phyloP scores from a whole-genome alignment of 2,888 invertebrate genomes.

The Drosophila mulleri region DNA sequence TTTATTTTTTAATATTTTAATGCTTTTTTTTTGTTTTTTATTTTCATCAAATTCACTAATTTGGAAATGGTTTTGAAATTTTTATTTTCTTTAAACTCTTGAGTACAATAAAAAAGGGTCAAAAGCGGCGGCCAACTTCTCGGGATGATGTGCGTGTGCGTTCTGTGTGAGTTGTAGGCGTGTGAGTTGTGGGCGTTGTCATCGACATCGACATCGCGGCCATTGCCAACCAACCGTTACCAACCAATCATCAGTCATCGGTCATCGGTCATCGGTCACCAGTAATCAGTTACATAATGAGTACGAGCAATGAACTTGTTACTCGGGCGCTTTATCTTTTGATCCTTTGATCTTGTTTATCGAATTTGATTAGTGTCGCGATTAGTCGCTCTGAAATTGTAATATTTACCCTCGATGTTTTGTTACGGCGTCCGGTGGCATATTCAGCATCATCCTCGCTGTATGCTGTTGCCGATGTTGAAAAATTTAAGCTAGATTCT shows the following conservation, averaged over 20 bases:
- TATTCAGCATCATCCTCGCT: conserved; percentile 92
- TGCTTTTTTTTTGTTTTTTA: conserved; percentile 8
- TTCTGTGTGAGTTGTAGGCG: conserved; percentile 51
- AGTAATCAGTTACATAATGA: conserved; percentile 33
- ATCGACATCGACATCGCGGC: conserved; percentile 41
- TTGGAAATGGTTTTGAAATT: conserved; percentile 16
- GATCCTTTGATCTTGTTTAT: conserved; percentile 72
- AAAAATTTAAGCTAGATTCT: conserved; percentile 88
- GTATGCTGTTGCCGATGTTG: conserved; percentile 87
- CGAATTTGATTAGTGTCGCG: conserved; percentile 53
- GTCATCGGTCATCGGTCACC: conserved; percentile 25
- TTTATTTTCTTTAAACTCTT: conserved; percentile 12
- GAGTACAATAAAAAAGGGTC: conserved; percentile 74
- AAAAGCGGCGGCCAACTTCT: conserved; percentile 69
- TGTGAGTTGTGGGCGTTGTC: conserved; percentile 41
- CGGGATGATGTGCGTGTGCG: conserved; percentile 35
- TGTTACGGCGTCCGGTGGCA: conserved; percentile 89
- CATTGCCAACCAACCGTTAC: conserved; percentile 20
- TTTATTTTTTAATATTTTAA: conserved; percentile 4
- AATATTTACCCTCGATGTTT: conserved; percentile 88
- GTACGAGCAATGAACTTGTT: conserved; percentile 26
- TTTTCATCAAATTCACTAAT: conserved; percentile 31
- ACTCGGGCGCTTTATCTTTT: conserved; percentile 65
- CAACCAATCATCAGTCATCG: conserved; percentile 5
- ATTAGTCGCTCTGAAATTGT: conserved; percentile 68